Evolutionary conservation across 1,140 invertebrate genomes (phyloP).

Genomic region (Riptortus pedestris): DNA sequence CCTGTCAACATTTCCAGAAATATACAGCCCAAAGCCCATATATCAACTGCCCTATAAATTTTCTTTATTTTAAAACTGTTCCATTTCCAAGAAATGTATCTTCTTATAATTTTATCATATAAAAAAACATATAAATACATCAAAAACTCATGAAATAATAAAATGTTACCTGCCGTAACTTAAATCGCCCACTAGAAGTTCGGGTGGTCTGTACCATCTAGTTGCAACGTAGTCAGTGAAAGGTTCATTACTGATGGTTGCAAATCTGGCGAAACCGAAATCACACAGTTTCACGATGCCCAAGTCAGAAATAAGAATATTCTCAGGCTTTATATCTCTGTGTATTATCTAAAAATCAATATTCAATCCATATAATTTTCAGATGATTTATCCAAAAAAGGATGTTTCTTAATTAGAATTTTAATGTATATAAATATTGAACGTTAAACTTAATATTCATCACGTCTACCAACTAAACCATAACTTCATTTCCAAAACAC

Average conservation of each 20-base stretch:
- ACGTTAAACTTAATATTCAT: no score
- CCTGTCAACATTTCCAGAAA: constrained; percentile 80
- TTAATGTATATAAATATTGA: no score
- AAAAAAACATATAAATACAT: no score
- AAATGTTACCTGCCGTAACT: constrained; percentile 43
- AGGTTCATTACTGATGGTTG: constrained; percentile 52
- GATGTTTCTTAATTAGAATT: no score
- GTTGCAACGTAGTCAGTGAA: constrained; percentile 77
- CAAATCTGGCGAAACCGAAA: constrained; percentile 71
- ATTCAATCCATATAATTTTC: no score
- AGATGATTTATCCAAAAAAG: no score
- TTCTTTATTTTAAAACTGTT: not conserved
- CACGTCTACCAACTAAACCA: no score
- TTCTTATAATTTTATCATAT: no score
- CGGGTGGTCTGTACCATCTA: constrained; percentile 77
- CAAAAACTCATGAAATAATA: no score
- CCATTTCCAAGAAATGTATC: no score
- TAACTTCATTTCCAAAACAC: no score
- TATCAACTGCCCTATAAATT: constrained; percentile 57
- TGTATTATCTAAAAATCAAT: constrained; percentile 68
- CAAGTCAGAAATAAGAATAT: constrained; percentile 66
- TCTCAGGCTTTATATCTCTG: constrained; percentile 85
- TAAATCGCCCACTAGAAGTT: constrained; percentile 66
- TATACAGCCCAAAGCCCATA: constrained; percentile 81
- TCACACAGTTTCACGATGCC: constrained; percentile 81